phyloP scores from a whole-genome alignment of 2,888 invertebrate species.

The Sipha maydis region DNA sequence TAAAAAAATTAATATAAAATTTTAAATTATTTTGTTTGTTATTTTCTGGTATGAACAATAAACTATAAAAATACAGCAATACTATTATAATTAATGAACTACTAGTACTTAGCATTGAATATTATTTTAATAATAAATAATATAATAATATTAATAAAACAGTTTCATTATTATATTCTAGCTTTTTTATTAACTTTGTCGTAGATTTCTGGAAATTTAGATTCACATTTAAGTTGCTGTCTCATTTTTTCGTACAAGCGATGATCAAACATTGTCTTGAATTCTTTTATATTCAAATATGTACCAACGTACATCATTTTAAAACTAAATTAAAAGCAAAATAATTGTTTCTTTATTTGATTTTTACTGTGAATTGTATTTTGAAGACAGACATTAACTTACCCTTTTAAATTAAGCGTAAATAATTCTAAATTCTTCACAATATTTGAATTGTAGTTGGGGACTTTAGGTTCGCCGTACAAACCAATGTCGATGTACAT shows the following conservation, averaged over 20 bases:
- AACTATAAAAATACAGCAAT: no score
- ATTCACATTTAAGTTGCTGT: slow-evolving; percentile 72
- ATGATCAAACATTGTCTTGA: slow-evolving; percentile 83
- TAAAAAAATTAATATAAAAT: no score
- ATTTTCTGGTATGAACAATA: no score
- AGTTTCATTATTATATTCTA: slow-evolving; percentile 66
- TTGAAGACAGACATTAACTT: slow-evolving; percentile 62
- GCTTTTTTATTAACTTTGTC: slow-evolving; percentile 77
- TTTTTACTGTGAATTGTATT: neutral
- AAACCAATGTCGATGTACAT: slow-evolving; percentile 82
- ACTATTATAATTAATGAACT: no score
- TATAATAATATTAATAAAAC: no score
- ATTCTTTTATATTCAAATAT: slow-evolving; percentile 79
- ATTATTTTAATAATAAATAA: no score
- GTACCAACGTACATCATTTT: slow-evolving; percentile 89
- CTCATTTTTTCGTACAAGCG: slow-evolving; percentile 77
- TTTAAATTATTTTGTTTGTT: no score
- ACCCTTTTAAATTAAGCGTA: slow-evolving; percentile 76
- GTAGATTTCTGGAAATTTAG: slow-evolving; percentile 84
- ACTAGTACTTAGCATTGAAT: no score
- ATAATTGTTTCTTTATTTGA: slow-evolving; percentile 16
- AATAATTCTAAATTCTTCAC: slow-evolving; percentile 75
- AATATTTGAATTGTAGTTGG: slow-evolving; percentile 75
- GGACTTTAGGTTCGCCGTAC: slow-evolving; percentile 79
- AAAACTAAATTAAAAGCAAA: slow-evolving; percentile 70